Conservation (phyloP, 92 coral and sea anemone species). For the Paragorgia papillata region DNA sequence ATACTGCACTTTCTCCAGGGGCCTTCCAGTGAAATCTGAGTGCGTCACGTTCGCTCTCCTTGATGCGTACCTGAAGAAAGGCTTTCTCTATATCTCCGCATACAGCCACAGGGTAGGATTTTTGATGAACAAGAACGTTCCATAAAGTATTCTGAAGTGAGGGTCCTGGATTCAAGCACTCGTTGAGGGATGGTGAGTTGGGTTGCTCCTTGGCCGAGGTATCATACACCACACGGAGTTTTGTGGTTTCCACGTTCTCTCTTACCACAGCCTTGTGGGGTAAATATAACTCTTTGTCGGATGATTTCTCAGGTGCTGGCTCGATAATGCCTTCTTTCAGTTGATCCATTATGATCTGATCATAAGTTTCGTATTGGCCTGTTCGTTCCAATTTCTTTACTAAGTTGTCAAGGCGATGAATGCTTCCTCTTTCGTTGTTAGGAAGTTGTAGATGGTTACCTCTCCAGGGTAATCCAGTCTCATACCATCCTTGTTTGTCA, state of each 20-base stretch:
- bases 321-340: not conserved
- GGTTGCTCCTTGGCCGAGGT: not conserved
- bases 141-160: not conserved
- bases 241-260: not conserved
- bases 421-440: not conserved
- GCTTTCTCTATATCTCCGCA: not conserved
- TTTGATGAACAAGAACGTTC: not conserved
- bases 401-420: not conserved
- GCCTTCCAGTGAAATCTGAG: not conserved
- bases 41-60: not conserved
- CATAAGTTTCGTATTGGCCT: not conserved
- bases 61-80: not conserved
- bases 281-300: not conserved
- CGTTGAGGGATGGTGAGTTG: not conserved
- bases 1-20: not conserved
- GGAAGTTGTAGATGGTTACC: not conserved
- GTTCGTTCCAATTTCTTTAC: not conserved
- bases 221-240: conserved; percentile 1
- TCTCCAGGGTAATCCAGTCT: not conserved
- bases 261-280: not conserved
- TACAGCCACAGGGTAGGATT: not conserved
- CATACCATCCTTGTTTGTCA: not conserved
- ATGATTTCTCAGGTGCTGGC: not conserved
- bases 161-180: not conserved
- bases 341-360: not conserved